Conservation (phyloP, 2,113 vertebrate genomes). For the Proterorhinus semilunaris region DNA sequence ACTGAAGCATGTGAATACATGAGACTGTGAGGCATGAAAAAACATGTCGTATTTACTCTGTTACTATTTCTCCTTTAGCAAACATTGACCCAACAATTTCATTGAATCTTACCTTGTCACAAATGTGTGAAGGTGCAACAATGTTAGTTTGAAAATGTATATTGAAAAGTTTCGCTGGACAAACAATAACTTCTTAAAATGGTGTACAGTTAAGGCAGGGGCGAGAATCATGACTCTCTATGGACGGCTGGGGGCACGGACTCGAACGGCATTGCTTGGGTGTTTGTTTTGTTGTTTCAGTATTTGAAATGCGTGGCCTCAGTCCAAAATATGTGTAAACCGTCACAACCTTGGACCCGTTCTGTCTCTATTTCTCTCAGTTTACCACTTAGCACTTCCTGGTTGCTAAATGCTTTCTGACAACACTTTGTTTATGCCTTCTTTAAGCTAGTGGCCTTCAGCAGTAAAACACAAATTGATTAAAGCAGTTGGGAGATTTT, state of each 20-base stretch:
- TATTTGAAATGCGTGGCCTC: constrained; percentile 18
- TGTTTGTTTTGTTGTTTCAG: constrained; percentile 25
- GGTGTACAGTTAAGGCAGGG: constrained; percentile 10
- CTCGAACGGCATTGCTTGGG: constrained; percentile 16
- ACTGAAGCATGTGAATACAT: too few relatives aligned
- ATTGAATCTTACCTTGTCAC: not conserved
- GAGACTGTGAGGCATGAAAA: too few relatives aligned
- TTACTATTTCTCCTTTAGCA: too few relatives aligned
- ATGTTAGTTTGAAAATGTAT: not conserved
- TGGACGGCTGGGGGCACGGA: constrained; percentile 21
- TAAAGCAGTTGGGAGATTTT: constrained; percentile 25
- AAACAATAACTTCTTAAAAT: not conserved
- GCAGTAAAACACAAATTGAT: constrained; percentile 35
- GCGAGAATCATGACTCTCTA: constrained; percentile 13
- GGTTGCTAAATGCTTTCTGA: constrained; percentile 17
- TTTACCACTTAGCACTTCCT: not conserved
- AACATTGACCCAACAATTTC: not conserved
- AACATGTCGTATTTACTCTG: too few relatives aligned
- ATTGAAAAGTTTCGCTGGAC: not conserved
- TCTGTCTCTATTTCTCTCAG: not conserved
- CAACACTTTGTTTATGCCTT: constrained; percentile 29
- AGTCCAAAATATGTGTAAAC: constrained; percentile 10
- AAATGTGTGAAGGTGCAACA: not conserved
- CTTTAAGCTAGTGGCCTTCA: constrained; percentile 39
- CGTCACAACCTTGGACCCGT: not conserved